A percentile compares a stretch with the other conserved stretches of the same genome.
phyloP scores from a whole-genome alignment of 1,140 invertebrate species.

The Drosophila gunungcola region DNA sequence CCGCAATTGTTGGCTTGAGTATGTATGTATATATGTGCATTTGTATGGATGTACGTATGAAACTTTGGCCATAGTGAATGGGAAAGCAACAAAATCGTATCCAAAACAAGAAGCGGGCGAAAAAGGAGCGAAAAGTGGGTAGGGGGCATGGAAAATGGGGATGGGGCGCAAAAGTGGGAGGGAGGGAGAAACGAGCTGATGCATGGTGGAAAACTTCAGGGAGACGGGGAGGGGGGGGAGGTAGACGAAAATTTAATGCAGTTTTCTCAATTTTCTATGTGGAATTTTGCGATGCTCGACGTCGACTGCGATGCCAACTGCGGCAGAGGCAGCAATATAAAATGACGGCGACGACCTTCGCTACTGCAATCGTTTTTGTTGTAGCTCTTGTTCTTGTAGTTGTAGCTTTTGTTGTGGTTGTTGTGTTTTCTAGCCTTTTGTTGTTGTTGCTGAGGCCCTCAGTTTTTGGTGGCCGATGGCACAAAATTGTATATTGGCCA shows the following conservation, averaged over 20 bases:
- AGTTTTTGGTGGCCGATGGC: conserved; percentile 45
- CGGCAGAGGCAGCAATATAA: conserved; percentile 34
- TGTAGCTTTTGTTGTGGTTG: conserved; percentile 21
- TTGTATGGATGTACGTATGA: too few species aligned
- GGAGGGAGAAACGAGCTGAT: conserved; percentile 34
- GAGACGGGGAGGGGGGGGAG: too few species aligned
- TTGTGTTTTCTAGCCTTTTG: conserved; percentile 8
- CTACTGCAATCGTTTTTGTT: conserved; percentile 46
- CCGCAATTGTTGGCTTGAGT: conserved; percentile 17
- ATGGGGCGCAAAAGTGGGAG: conserved; percentile 1
- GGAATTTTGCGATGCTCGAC: conserved; percentile 52
- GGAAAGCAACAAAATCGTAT: conserved; percentile 42
- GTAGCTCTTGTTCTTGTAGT: conserved; percentile 21
- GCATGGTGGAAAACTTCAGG: conserved; percentile 29
- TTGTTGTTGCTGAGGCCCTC: conserved; percentile 30
- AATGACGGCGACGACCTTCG: conserved; percentile 67
- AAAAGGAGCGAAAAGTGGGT: conserved; percentile 4
- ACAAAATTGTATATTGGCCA: conserved; percentile 51
- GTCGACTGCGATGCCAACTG: conserved; percentile 19
- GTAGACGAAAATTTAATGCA: conserved; percentile 74
- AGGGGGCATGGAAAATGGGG: neutral
- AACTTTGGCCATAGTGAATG: conserved; percentile 35
- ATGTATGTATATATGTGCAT: neutral
- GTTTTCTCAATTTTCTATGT: conserved; percentile 78
- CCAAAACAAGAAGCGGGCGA: conserved; percentile 43